These are phyloP conservation scores for Cataglyphis rosenhaueri DNA, from an alignment of 2,888 invertebrate genomes.

Conservation along the genomic window DNA sequence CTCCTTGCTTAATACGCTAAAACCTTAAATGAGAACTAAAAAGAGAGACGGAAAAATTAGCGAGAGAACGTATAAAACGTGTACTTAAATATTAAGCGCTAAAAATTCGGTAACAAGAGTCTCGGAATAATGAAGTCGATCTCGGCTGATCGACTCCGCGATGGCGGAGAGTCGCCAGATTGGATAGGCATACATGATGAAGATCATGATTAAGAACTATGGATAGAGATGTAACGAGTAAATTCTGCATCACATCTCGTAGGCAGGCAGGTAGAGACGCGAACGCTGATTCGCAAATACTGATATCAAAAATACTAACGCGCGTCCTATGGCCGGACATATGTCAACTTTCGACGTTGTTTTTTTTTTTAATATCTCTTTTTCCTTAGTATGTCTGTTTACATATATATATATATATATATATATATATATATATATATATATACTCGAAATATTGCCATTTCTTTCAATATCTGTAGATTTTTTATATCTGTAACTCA, in stretches of 20 bases:
- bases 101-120: slow-evolving; percentile 63
- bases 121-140: slow-evolving; percentile 27
- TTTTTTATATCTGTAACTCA: neutral
- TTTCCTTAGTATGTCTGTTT: slow-evolving; percentile 22
- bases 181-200: slow-evolving; percentile 26
- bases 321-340: slow-evolving; percentile 65
- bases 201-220: slow-evolving; percentile 45
- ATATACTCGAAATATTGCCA: slow-evolving; percentile 12
- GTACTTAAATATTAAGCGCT: slow-evolving; percentile 69
- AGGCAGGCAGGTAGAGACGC: slow-evolving; percentile 73
- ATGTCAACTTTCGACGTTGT: slow-evolving; percentile 69
- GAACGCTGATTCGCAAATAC: slow-evolving; percentile 80
- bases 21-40: slow-evolving; percentile 25
- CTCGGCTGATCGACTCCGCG: slow-evolving; percentile 21
- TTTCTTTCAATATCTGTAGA: neutral
- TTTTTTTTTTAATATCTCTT: slow-evolving; percentile 58
- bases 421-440: slow-evolving; percentile 29
- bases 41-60: slow-evolving; percentile 51
- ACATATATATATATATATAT: slow-evolving; percentile 32
- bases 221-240: slow-evolving; percentile 65
- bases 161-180: slow-evolving; percentile 24
- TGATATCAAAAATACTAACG: slow-evolving; percentile 85
- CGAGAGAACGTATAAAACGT: slow-evolving; percentile 60
- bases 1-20: slow-evolving; percentile 45
- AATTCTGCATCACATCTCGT: slow-evolving; percentile 73